Percentiles rank a stretch among this genome's conserved stretches.
Evolutionary conservation across 2,113 vertebrate species (phyloP).

Genomic region (Heptranchias perlo): DNA sequence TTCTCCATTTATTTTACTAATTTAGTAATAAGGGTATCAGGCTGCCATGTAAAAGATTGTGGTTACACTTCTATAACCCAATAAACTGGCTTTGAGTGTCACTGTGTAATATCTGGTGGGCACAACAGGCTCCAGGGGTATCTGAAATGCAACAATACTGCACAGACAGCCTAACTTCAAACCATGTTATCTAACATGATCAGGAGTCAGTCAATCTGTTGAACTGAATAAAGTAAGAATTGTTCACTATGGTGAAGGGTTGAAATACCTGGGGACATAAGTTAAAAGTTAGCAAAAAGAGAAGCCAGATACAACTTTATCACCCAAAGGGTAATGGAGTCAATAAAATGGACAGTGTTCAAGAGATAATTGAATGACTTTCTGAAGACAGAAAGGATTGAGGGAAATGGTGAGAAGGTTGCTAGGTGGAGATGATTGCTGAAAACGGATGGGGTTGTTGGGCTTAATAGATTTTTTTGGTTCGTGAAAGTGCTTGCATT

Average conservation of each 20-base stretch:
- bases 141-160: neutral
- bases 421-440: neutral
- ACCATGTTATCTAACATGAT: neutral
- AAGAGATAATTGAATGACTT: neutral
- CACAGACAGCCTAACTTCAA: neutral
- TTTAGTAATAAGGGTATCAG: neutral
- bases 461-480: neutral
- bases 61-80: neutral
- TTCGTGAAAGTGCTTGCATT: neutral
- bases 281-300: neutral
- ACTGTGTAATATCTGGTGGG: neutral
- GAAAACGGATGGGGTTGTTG: neutral
- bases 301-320: neutral
- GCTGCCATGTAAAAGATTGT: neutral
- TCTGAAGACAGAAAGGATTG: neutral
- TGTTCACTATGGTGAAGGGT: neutral
- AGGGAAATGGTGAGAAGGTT: neutral
- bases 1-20: neutral
- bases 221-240: neutral
- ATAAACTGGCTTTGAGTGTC: neutral
- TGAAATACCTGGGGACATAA: constrained; percentile 1
- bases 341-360: no score
- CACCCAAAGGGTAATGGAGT: neutral
- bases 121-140: neutral
- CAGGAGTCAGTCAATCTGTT: neutral